phyloP scores from a whole-genome alignment of 2,113 vertebrate genomes.

The Hippoglossus stenolepis region DNA sequence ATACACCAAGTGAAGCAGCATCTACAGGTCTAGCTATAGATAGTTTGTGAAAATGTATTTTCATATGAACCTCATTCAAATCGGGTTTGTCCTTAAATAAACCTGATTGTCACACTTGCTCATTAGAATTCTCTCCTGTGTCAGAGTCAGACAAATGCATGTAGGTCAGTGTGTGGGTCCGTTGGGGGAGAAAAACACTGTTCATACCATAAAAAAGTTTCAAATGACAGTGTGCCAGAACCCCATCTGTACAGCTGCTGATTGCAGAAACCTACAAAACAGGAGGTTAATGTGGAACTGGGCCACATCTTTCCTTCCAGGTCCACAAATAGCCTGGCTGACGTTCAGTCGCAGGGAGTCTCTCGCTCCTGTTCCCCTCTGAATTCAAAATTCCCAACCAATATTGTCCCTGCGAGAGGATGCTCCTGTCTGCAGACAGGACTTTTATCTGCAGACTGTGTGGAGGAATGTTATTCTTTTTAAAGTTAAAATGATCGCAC shows the following conservation, averaged over 20 bases:
- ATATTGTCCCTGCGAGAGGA: not conserved
- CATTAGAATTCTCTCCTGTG: not conserved
- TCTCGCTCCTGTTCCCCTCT: not conserved
- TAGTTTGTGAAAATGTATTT: not conserved
- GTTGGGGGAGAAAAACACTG: constrained; percentile 9
- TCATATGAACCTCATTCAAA: not conserved
- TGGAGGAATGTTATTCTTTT: constrained; percentile 7
- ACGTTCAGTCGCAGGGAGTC: constrained; percentile 18
- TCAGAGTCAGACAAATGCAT: constrained; percentile 28
- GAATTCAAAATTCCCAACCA: constrained; percentile 12
- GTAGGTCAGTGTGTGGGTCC: constrained; percentile 28
- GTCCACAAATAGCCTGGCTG: constrained; percentile 50
- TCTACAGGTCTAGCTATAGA: not conserved
- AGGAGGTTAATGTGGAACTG: constrained; percentile 61
- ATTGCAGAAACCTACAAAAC: constrained; percentile 48
- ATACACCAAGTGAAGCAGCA: too few relatives aligned
- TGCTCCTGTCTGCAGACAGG: not conserved
- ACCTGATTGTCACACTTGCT: not conserved
- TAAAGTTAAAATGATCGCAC: constrained; percentile 5
- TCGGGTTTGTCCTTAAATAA: not conserved
- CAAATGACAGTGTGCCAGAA: constrained; percentile 51
- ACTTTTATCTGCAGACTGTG: not conserved
- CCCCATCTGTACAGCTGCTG: constrained; percentile 65
- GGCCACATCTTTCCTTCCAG: constrained; percentile 45
- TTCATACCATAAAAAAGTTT: constrained; percentile 59